Evolutionary conservation across 1,140 invertebrate species (phyloP), one percentile per base, ranked within the genome.

Genomic region (Cyclargus thomasi): DNA sequence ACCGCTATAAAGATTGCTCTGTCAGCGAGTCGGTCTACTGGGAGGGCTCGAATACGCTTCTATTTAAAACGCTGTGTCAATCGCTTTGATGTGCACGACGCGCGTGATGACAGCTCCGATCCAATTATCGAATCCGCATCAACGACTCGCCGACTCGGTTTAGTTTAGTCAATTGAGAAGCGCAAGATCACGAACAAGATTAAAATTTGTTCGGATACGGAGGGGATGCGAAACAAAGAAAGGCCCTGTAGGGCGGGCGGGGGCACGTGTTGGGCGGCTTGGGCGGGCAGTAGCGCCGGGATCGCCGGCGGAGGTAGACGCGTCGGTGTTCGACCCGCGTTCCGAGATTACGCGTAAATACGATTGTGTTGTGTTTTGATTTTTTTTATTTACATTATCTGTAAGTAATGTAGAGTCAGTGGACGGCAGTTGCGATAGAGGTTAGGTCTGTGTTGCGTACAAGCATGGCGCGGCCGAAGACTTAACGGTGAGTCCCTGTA

Each of bases 141-240:
- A 55, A 14, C 53, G 69, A 67, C 53, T 66, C 65, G 65, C 18
- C 53, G 69, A 67, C 53, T 66, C 65, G 65, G 53, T 66, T 57
- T 29, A 74, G 72, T 78, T 73, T 69, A 82, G 81, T 83, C 83
- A 82, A 86, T 84, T 81, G 78, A 80, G 77, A 78, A 80, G 73
- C 75, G 70, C 69, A 74, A 75, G 81, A 82, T 83, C 75, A 72
- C 72, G 77, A 80, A 76, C 77, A 78, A 88, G 83, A 86, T 86
- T 80, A 81, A 86, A 85, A 85, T 86, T 85, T 88, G 85, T 83
- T 47, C 79, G 80, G 77, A 85, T 80, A 80, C 75, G 75, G 72
- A 57, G 79, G 80, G 83, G 79, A 77, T 75, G 77, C 72, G 83
- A 85, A 87, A 89, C 86, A 88, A 88, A 88, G 84, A 86, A 88